These are phyloP conservation scores for Castor canadensis DNA, from an alignment of 2,113 vertebrate genomes.

Conservation along the genomic window DNA sequence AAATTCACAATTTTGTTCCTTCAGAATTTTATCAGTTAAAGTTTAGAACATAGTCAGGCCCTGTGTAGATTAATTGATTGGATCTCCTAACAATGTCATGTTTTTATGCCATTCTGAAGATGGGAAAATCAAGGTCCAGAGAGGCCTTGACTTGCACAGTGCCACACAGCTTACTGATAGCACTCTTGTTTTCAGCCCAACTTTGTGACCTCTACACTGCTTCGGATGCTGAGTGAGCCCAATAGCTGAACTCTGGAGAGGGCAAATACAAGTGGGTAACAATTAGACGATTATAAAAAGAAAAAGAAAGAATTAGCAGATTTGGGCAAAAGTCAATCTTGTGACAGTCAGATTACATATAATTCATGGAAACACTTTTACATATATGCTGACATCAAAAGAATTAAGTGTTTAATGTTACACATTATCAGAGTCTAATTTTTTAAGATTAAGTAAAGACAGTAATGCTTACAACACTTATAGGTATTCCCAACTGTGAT, in stretches of 20 bases:
- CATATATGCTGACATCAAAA: not conserved
- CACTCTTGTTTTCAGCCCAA: not conserved
- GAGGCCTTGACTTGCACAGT: not conserved
- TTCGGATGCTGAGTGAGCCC: not conserved
- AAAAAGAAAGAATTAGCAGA: not conserved
- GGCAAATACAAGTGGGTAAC: not conserved
- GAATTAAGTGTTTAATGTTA: conserved; percentile 13
- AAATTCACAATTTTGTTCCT: not conserved
- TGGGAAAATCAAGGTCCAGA: not conserved
- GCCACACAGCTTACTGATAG: not conserved
- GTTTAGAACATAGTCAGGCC: not conserved
- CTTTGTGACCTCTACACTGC: not conserved
- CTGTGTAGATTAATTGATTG: not conserved
- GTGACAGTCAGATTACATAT: not conserved
- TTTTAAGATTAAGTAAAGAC: conserved; percentile 26
- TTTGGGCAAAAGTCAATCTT: not conserved
- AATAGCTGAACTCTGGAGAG: not conserved
- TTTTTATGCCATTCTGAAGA: not conserved
- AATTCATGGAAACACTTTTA: not conserved
- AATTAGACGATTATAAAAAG: not conserved
- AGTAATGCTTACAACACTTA: not conserved
- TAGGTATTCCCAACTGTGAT: not conserved
- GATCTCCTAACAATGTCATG: not conserved
- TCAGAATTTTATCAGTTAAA: not conserved
- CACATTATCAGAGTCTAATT: not conserved